A percentile compares a stretch with the other conserved stretches of the same genome.
Evolutionary conservation across 2,888 invertebrate species (phyloP).

Genomic region (Chaetoderma sp.): DNA sequence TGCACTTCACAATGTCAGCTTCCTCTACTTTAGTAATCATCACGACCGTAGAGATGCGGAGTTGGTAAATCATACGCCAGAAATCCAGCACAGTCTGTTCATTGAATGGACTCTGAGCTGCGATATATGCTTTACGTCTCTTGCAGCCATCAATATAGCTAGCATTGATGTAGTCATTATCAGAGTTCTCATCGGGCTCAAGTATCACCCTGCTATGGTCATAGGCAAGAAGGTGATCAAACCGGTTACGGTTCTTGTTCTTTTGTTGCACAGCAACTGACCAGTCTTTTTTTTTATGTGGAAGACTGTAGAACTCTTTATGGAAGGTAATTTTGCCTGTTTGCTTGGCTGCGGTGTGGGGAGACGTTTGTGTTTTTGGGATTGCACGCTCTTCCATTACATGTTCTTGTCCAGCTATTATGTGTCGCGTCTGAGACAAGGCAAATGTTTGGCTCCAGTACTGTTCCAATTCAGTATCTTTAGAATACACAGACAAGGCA

Average conservation of each 20-base stretch:
- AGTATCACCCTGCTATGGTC: constrained; percentile 63
- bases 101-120: constrained; percentile 71
- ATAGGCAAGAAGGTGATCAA: constrained; percentile 64
- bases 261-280: constrained; percentile 43
- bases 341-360: neutral
- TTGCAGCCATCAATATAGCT: constrained; percentile 66
- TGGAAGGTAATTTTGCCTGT: constrained; percentile 43
- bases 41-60: constrained; percentile 68
- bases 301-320: constrained; percentile 63
- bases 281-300: constrained; percentile 47
- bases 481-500: constrained; percentile 36
- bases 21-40: constrained; percentile 72
- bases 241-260: constrained; percentile 60
- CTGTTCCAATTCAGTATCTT: constrained; percentile 49
- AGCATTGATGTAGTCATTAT: constrained; percentile 63
- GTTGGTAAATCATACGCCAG: constrained; percentile 72
- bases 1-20: constrained; percentile 79
- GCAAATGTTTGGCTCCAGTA: constrained; percentile 54
- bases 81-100: constrained; percentile 70
- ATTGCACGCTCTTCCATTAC: constrained; percentile 29
- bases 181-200: constrained; percentile 40
- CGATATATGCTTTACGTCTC: constrained; percentile 70
- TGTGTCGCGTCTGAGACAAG: constrained; percentile 48
- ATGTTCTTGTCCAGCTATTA: constrained; percentile 48
- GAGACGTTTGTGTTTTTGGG: neutral